Evolutionary conservation across 2,113 vertebrate species (phyloP).

Genomic region (Tautogolabrus adspersus): DNA sequence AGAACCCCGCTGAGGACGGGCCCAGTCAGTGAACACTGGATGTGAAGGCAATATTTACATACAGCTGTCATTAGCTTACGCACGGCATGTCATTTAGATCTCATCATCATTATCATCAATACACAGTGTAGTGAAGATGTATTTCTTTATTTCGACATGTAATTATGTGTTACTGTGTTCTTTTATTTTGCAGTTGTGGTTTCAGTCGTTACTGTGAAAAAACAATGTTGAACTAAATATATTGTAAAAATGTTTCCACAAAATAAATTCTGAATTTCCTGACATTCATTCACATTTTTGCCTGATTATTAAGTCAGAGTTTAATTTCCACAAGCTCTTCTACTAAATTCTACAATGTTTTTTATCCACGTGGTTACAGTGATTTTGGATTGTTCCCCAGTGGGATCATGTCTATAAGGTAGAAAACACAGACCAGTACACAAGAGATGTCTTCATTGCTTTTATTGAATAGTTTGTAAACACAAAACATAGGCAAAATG

Average conservation of each 20-base stretch:
- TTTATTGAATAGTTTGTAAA: conserved; percentile 49
- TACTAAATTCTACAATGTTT: not conserved
- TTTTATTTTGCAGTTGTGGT: not conserved
- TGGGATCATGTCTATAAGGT: not conserved
- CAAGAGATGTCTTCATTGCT: not conserved
- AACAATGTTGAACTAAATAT: too few species aligned
- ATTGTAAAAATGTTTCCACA: too few species aligned
- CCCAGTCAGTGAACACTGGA: conserved; percentile 54
- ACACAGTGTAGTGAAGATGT: not conserved
- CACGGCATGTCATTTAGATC: not conserved
- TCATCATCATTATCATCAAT: not conserved
- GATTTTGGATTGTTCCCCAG: not conserved
- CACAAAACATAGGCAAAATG: not conserved
- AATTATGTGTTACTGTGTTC: not conserved
- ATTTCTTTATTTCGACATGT: too few species aligned
- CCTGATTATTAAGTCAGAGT: not conserved
- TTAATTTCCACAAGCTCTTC: not conserved
- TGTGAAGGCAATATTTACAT: not conserved
- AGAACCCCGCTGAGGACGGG: conserved; percentile 61
- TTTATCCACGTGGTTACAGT: not conserved
- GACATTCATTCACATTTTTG: not conserved
- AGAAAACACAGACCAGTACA: conserved; percentile 43
- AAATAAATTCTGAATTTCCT: too few species aligned
- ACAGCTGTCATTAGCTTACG: not conserved
- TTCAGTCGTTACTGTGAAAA: not conserved